phyloP scores from a whole-genome alignment of 2,888 invertebrate genomes.

The Acanthopleura granulata region DNA sequence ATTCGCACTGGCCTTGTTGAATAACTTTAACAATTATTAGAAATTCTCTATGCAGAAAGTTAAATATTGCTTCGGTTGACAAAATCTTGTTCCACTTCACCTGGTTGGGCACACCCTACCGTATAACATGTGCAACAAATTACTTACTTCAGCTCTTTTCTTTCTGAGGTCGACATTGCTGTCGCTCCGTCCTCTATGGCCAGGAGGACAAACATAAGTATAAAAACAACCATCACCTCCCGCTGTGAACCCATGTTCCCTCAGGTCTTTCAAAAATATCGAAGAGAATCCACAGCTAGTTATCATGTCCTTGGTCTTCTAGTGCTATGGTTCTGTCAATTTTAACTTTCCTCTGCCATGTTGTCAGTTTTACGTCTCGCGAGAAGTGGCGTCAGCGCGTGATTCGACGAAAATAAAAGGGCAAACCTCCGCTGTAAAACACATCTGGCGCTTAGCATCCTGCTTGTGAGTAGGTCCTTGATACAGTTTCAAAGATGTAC shows the following conservation, averaged over 20 bases:
- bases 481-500: too few species aligned
- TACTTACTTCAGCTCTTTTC: slow-evolving; percentile 47
- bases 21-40: too few species aligned
- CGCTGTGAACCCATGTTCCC: slow-evolving; percentile 25
- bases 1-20: too few species aligned
- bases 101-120: too few species aligned
- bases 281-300: slow-evolving; percentile 6
- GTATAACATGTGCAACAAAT: neutral
- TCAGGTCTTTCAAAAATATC: too few species aligned
- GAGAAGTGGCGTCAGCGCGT: slow-evolving; percentile 1
- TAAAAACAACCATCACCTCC: slow-evolving; percentile 28
- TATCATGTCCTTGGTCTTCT: slow-evolving; percentile 21
- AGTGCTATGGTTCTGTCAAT: slow-evolving; percentile 14
- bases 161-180: slow-evolving; percentile 46
- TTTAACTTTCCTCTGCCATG: slow-evolving; percentile 28
- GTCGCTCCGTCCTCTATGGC: slow-evolving; percentile 34
- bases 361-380: slow-evolving; percentile 33
- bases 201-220: slow-evolving; percentile 35
- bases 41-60: too few species aligned
- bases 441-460: too few species aligned
- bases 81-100: neutral
- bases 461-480: too few species aligned
- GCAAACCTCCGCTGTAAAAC: too few species aligned
- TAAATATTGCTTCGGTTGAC: too few species aligned
- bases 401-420: too few species aligned